Evolutionary conservation across 1,140 invertebrate species (phyloP), one percentile per base, ranked within the genome.

Genomic region (Venustaconcha ellipsiformis): DNA sequence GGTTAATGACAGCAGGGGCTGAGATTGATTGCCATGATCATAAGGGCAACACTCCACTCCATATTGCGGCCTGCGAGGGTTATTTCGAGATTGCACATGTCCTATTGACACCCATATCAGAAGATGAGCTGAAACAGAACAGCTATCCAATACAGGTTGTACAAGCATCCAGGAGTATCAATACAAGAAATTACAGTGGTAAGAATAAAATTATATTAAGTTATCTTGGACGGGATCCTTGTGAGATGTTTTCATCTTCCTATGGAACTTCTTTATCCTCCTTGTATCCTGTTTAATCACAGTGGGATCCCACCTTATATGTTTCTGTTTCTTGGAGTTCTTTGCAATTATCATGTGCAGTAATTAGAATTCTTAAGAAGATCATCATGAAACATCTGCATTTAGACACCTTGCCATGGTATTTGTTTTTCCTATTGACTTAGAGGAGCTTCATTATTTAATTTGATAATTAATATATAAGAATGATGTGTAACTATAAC

Each of bases 151-250:
- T 85, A 86, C 90, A 55, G 80, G 88, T 14, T 84, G 90, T 20
- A 92, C 93, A 86, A 88, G 70, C 85, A 56, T 82, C 84, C 11
- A 84, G 86, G 58, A 80, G 87, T 81, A 88, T 95, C 55, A 93
- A 96, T 81, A 92, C 94, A 82, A 92, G 92, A 85, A 96, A 96
- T 87, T 95, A 95, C 89, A 92, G 93, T 89, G 95, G 95, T 95
- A 87, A 93, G 92, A 92, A 65, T 37, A 4, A 37, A 37, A 23
- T 37, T 37, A 37, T 37, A 23, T 37, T 37, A 37, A 6, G 37
- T 37, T 8, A 6, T 4, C 3, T 6, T 37, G 3, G 37, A 6
- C 2, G 37, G 37, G 8, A 37, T 37, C 37, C 37, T 37, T 37
- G 37, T 37, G 37, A 8, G 37, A 8, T 37, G 37, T 37, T 37